Evolutionary conservation across 2,888 invertebrate genomes (phyloP).

Genomic region (Ornithoptera alexandrae): DNA sequence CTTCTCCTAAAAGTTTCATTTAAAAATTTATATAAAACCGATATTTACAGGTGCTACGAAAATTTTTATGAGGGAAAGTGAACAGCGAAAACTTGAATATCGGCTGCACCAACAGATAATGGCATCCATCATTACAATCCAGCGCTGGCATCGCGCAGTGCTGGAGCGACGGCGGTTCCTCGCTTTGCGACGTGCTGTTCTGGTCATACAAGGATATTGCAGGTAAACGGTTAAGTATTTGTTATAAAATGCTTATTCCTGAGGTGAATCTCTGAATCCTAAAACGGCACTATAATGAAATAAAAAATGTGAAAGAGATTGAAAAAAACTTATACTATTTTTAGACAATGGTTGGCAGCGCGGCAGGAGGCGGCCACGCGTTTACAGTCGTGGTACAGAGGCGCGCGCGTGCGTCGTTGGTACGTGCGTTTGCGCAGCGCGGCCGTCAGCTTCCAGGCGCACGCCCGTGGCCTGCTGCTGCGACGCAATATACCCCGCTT

Average conservation of each 20-base stretch:
- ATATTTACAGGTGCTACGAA: slow-evolving; percentile 84
- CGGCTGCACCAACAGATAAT: slow-evolving; percentile 96
- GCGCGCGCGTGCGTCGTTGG: slow-evolving; percentile 83
- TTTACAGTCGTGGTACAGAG: slow-evolving; percentile 90
- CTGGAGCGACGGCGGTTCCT: slow-evolving; percentile 89
- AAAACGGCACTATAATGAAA: too few species aligned
- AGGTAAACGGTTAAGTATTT: slow-evolving; percentile 42
- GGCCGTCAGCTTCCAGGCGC: slow-evolving; percentile 85
- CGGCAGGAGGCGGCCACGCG: slow-evolving; percentile 81
- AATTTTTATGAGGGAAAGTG: slow-evolving; percentile 95
- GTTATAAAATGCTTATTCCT: too few species aligned
- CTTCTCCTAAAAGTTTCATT: background rate
- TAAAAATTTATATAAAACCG: background rate
- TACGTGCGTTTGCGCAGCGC: slow-evolving; percentile 82
- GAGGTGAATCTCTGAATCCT: too few species aligned
- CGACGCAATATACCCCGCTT: slow-evolving; percentile 77
- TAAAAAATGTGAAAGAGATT: too few species aligned
- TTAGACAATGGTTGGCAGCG: slow-evolving; percentile 69
- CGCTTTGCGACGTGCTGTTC: slow-evolving; percentile 84
- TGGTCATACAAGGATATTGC: slow-evolving; percentile 84
- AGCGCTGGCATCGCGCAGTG: slow-evolving; percentile 93
- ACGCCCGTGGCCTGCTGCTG: slow-evolving; percentile 83
- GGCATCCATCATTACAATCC: slow-evolving; percentile 94
- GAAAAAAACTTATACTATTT: background rate
- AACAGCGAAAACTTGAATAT: slow-evolving; percentile 95